Evolutionary conservation across 2,113 vertebrate species (phyloP), one percentile per base, ranked within the genome.

Genomic region (Trichomycterus rosablanca): DNA sequence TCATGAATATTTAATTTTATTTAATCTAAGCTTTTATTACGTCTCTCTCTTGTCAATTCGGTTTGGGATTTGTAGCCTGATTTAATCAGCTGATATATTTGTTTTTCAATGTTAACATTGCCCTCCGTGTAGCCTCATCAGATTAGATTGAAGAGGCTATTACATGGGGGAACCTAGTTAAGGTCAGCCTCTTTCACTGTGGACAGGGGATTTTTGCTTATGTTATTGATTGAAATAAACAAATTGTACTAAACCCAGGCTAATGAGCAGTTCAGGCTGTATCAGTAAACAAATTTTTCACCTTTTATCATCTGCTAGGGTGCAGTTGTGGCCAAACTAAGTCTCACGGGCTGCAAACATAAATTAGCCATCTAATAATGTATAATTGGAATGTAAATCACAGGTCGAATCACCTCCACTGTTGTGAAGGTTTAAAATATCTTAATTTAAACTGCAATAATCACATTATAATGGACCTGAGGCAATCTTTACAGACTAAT

Each of bases 11-110:
- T 30, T n/a, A n/a, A n/a, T n/a, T 52, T 30, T 52, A 18, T 51
- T 49, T 66, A 43, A 50, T 53, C 45, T 12, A 7, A 57, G 3
- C 11, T 32, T 4, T 65, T 7, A 6, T 58, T 50, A 18, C 45
- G 20, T 9, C 16, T 40, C 24, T 43, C 45, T 26, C 14, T 7
- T 34, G 32, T 28, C 30, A 12, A 34, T 53, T 43, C 20, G 28
- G 42, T 50, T 18, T 65, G 20, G 44, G 48, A 59, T 59, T 59
- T 59, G 26, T 66, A 11, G 20, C 39, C 56, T 53, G 43, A 67
- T 67, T 7, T 10, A 9, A 44, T 37, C 10, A 16, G 19, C 30
- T 56, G 23, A 59, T 26, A 37, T 51, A 67, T 60, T 59, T 53
- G 57, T 42, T 54, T 16, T 66, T 23, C 43, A 46, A 37, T 12